Evolutionary conservation across 2,113 vertebrate genomes (phyloP).

Genomic region (Ameiurus melas): DNA sequence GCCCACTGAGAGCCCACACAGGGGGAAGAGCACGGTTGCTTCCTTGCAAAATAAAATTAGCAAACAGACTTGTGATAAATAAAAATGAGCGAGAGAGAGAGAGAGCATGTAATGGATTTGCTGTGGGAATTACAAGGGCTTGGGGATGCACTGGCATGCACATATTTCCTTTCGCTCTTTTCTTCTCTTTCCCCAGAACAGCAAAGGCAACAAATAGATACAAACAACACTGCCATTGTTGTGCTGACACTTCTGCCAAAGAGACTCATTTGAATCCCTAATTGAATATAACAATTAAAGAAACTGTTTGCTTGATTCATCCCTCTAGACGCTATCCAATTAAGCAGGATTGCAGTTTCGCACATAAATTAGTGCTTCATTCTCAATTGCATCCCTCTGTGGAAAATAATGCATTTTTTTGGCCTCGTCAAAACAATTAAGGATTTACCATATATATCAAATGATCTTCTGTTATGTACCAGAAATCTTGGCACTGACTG

Average conservation of each 20-base stretch:
- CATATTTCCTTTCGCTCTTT: conserved; percentile 58
- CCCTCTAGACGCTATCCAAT: conserved; percentile 79
- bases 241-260: conserved; percentile 67
- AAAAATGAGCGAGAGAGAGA: conserved; percentile 77
- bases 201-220: conserved; percentile 70
- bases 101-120: conserved; percentile 59
- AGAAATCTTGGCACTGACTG: not conserved
- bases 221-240: conserved; percentile 73
- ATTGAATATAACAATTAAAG: conserved; percentile 81
- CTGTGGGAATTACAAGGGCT: conserved; percentile 64
- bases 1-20: conserved; percentile 90
- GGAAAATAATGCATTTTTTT: conserved; percentile 60
- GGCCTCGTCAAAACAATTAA: conserved; percentile 47
- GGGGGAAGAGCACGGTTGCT: conserved; percentile 72
- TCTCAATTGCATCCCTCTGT: conserved; percentile 63
- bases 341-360: conserved; percentile 71
- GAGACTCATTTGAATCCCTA: conserved; percentile 77
- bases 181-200: conserved; percentile 56
- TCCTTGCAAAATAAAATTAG: conserved; percentile 99
- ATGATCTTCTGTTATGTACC: not conserved
- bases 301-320: conserved; percentile 74
- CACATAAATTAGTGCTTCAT: conserved; percentile 70
- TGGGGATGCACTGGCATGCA: conserved; percentile 63
- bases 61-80: conserved; percentile 98
- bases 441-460: conserved; percentile 24